Base-by-base conservation (phyloP, 1,140 invertebrate species). In the Camponotus pennsylvanicus region DNA sequence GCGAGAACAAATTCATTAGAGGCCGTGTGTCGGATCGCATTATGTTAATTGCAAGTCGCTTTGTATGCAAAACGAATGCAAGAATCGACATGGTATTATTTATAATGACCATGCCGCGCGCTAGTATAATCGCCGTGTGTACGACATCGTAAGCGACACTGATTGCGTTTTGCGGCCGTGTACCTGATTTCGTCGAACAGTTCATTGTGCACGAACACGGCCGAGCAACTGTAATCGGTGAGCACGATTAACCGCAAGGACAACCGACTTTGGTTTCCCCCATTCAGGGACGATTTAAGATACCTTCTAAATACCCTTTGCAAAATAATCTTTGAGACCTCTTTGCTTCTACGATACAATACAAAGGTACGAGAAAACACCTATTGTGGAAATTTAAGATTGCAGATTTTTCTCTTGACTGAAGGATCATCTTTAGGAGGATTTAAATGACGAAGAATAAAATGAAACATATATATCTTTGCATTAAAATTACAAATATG, bases 141-240 rank as follows among this genome's bases (percentile, higher is more conserved):
- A 67, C 69, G 79, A 83, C 67, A 83, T 82, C 67, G 79, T 73
- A 73, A 83, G 55, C 79, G 79, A 73, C 69, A 42, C 69, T 83
- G 79, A 83, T 83, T 83, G 69, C 69, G 40, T 83, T 83, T 73
- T 73, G 55, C 45, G 79, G 67, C 57, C 79, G 37, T 57, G 69
- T 83, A 83, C 69, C 79, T 45, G 69, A 83, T 83, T 83, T 63
- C 79, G 69, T 55, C 59, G 55, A 83, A 83, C 52, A 61, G 79
- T 82, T 59, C 42, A 18, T 61, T 73, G 52, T 61, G 49, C 52
- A 71, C 69, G 66, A 66, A 66, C 79, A 34, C 11, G 67, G 27
- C 55, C 69, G 40, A 73, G 45, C 40, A 69, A 70, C 69, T 32
- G 57, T 73, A 61, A 83, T 83, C 79, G 69, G 67, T 49, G 67